Evolutionary conservation across 2,113 vertebrate species (phyloP), one percentile per base, ranked within the genome.

Genomic region (crab-eating macaque (Macaca fascicularis)): DNA sequence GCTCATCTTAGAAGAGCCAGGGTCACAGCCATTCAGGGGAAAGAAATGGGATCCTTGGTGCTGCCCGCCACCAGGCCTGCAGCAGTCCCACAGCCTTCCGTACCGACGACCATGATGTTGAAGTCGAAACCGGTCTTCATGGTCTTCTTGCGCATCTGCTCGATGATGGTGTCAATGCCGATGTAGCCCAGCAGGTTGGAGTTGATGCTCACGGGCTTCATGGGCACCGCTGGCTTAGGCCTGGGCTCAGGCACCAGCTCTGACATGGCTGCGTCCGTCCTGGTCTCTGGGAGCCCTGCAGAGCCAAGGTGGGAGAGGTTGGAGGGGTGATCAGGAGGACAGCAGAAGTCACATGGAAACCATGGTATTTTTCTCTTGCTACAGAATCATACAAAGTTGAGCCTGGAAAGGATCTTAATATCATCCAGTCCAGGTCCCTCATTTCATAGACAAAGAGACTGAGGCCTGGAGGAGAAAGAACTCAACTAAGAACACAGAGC

Each of bases 61-160:
- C 93, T 59, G 45, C 94, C 96, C 1, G 1, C 50, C 32, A 11
- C 61, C 30, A 45, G n/a, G 38, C 23, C 70, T 45, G 70, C 32
- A 3, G 80, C 5, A 48, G 30, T 55, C 40, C 69, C 78, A 0
- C 0, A 0, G 35, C 90, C 86, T 30, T 75, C 59, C 97, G 22
- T 98, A 99, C 99, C 99, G 23, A 99, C 99, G 70, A 99, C 99
- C 99, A 99, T 99, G 98, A 99, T 99, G 98, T 99, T 99, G 98
- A 99, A 99, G 98, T 99, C 99, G 0, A 99, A 99, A n/a, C 99
- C 99, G 0, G 99, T 99, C 99, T 99, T 99, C 99, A 99, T 99
- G 61, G 99, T 99, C 98, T 99, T 99, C 99, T 99, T 99, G 88
- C 99, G 99, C 99, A 99, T 99, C 98, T 99, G 99, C 97, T 99